Base-by-base conservation (phyloP, 2,888 invertebrate genomes). In the Electrophaes corylata region DNA sequence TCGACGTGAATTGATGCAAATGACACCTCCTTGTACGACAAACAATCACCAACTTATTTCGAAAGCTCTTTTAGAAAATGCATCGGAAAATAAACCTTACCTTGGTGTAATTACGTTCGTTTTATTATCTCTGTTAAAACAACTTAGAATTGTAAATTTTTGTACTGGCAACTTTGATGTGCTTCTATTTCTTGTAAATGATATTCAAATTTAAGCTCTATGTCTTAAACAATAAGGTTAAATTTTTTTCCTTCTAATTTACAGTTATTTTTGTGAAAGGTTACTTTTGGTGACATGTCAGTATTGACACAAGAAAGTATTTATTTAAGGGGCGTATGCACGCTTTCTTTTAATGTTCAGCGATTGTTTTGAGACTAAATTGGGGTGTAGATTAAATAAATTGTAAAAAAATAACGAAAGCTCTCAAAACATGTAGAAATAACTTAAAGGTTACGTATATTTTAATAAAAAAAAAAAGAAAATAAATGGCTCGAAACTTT, bases 1-100 rank as follows among this genome's bases (percentile, higher is more conserved):
- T 73, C 79, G 86, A 86, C 86, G 76, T 76, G 77, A 85, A 88
- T 84, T 83, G 79, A 88, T 89, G 89, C 84, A 87, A 86, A 87
- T 82, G 88, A 88, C 89, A 88, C 79, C 75, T 79, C 71, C 81
- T 78, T 78, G 74, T 71, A 74, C 68, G 65, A 68, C n/a, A 23
- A 29, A 57, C 46, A 47, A 45, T 43, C 26, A 55, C 57, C 43
- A 52, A 54, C 19, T 48, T 45, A 29, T 43, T 6, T 16, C 5
- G 0, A 11, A 4, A 5, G 10, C 37, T n/a, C 1, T 23, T 14
- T 10, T 2, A 14, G 18, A 23, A 48, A 44, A 43, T 11, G 12
- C 35, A 50, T 4, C 14, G 29, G 12, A 50, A 41, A 54, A n/a
- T 50, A 10, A 54, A 54, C 40, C 46, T 31, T 59, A 45, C 4